Evolutionary conservation across 2,888 invertebrate genomes (phyloP).

Genomic region (Tetropium fuscum): DNA sequence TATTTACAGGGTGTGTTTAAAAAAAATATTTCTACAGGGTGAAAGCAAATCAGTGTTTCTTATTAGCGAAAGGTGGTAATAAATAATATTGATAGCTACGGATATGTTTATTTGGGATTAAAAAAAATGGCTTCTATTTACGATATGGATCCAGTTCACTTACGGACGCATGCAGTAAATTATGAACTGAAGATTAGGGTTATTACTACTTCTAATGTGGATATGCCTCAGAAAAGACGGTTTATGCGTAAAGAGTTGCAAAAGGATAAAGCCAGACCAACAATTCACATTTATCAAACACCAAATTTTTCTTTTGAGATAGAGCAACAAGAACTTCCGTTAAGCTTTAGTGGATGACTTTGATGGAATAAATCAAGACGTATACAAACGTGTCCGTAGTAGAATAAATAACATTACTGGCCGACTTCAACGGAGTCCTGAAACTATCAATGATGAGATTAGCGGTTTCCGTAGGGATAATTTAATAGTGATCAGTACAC

Average conservation of each 20-base stretch:
- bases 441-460: not conserved
- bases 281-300: not conserved
- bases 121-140: not conserved
- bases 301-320: not conserved
- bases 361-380: constrained; percentile 4
- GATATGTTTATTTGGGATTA: too few species aligned
- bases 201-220: not conserved
- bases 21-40: too few species aligned
- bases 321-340: not conserved
- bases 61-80: too few species aligned
- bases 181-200: not conserved
- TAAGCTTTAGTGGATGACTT: constrained; percentile 11
- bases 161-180: not conserved
- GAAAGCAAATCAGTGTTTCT: too few species aligned
- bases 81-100: too few species aligned
- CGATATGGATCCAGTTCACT: not conserved
- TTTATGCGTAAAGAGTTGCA: not conserved
- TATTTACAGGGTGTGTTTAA: too few species aligned
- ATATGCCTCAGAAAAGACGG: not conserved
- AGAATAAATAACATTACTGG: not conserved
- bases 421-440: constrained; percentile 1
- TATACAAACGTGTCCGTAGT: constrained; percentile 7
- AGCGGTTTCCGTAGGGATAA: constrained; percentile 5
- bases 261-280: not conserved
- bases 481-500: not conserved